These are phyloP conservation scores for Pollachius pollachius DNA, from an alignment of 2,113 vertebrate genomes.

Conservation along the genomic window DNA sequence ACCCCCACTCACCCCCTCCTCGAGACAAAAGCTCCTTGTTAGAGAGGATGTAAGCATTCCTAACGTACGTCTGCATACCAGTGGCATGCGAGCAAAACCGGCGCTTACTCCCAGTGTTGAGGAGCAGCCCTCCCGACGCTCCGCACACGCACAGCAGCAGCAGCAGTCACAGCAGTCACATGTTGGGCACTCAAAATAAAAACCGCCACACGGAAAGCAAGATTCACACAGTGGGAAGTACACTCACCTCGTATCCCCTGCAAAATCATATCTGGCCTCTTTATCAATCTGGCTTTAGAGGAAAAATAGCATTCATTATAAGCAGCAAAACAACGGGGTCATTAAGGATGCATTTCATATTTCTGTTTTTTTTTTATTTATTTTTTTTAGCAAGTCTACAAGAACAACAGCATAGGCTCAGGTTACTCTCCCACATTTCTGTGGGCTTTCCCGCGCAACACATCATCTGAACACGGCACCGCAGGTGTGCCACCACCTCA, in stretches of 20 bases:
- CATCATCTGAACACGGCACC: conserved; percentile 8
- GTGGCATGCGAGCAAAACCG: too few species aligned
- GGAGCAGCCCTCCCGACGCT: not conserved
- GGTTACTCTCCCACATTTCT: conserved; percentile 9
- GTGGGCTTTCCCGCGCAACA: not conserved
- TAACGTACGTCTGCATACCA: too few species aligned
- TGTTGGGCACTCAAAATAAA: conserved; percentile 12
- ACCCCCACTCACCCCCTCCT: too few species aligned
- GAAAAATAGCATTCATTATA: conserved; percentile 73
- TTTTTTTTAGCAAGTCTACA: too few species aligned
- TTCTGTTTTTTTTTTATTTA: too few species aligned
- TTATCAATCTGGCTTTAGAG: conserved; percentile 77
- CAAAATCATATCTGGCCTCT: conserved; percentile 72
- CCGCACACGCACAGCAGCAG: not conserved
- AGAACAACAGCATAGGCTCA: not conserved
- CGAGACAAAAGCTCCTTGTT: too few species aligned
- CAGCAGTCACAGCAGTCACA: not conserved
- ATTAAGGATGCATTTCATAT: conserved; percentile 33
- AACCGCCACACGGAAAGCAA: conserved; percentile 41
- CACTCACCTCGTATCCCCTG: conserved; percentile 74
- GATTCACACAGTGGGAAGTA: conserved; percentile 40
- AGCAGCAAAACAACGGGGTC: conserved; percentile 43
- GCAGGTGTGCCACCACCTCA: not conserved
- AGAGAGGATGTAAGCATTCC: too few species aligned
- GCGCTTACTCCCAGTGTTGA: not conserved